Evolutionary conservation across 2,797 vertebrate species (phyloP), one percentile per base, ranked within the genome.

Genomic region (Mastacembelus armatus): DNA sequence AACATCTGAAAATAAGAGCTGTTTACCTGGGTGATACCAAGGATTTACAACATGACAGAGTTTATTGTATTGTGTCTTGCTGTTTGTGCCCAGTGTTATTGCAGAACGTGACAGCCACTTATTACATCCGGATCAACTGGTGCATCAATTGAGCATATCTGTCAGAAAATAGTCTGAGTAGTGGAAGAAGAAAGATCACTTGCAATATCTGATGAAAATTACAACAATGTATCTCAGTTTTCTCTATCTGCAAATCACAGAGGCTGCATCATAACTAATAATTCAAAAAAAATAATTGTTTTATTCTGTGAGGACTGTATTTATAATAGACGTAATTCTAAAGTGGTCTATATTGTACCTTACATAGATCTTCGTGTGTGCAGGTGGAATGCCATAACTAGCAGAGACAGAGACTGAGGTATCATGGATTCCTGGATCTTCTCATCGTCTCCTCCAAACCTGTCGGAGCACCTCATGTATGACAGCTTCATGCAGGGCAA

Each of bases 371-470:
- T 66, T 40, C 24, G 10, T 63, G 19, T 65, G 49, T 57, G 18
- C 74, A 93, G 92, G 88, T 85, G 78, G 43, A 65, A 84, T 81
- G 80, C 44, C 71, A 26, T 83, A 80, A 81, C 61, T 64, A 15
- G 18, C 10, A 39, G 51, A 64, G 76, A 80, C 16, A 39, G 45
- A 55, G 43, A 62, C 40, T 14, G 57, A 63, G 73, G 49, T 27
- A 84, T 43, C 84, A 94, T 94, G 93, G 92, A 93, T 70, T 51
- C 89, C 74, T 91, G 88, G 91, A 88, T 88, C 63, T 88, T 92
- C 73, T 90, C 94, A 18, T 92, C 94, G 0, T 73, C 83, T 12
- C 85, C 90, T 16, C 92, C 77, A 0, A 94, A 87, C 91, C 92
- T 16, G 88, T 95, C 91, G 0, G 91, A 92, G 30, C 83, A 91